Evolutionary conservation across 2,797 vertebrate species (phyloP).

Genomic region (Mus caroli): DNA sequence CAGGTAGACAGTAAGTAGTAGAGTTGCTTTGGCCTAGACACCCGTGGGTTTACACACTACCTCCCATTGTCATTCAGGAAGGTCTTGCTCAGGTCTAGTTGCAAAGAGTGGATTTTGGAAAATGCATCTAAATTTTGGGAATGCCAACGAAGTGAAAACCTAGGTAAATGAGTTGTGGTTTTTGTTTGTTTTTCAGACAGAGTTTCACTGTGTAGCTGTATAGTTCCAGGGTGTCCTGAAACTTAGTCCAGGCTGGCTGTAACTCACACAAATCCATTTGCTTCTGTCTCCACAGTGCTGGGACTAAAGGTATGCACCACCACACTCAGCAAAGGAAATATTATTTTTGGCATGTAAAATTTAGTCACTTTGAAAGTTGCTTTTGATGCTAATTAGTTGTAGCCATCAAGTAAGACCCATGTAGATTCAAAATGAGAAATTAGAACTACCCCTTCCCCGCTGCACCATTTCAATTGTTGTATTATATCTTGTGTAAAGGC

Average conservation of each 20-base stretch:
- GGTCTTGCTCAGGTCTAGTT: slow-evolving; percentile 27
- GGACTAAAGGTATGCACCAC: neutral
- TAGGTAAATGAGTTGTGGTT: slow-evolving; percentile 4
- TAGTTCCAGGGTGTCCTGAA: neutral
- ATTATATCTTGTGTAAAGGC: slow-evolving; percentile 50
- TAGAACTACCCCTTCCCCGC: neutral
- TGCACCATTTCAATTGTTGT: slow-evolving; percentile 53
- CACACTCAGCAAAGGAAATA: neutral
- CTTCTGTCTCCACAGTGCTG: neutral
- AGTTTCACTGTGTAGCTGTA: neutral
- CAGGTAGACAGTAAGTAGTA: neutral
- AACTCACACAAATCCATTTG: neutral
- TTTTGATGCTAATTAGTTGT: slow-evolving; percentile 48
- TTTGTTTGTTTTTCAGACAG: neutral
- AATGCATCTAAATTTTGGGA: slow-evolving; percentile 41
- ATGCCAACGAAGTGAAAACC: slow-evolving; percentile 52
- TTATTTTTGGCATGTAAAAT: slow-evolving; percentile 52
- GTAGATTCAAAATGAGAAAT: slow-evolving; percentile 50
- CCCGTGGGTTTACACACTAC: neutral
- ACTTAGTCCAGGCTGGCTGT: neutral
- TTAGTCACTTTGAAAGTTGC: slow-evolving; percentile 55
- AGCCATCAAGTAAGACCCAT: neutral
- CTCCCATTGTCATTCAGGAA: neutral
- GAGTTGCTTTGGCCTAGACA: neutral
- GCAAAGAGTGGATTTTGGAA: slow-evolving; percentile 45